Percentiles rank a stretch among this genome's conserved stretches.
Conservation (phyloP, 2,113 vertebrate genomes). For the Uria aalge region DNA sequence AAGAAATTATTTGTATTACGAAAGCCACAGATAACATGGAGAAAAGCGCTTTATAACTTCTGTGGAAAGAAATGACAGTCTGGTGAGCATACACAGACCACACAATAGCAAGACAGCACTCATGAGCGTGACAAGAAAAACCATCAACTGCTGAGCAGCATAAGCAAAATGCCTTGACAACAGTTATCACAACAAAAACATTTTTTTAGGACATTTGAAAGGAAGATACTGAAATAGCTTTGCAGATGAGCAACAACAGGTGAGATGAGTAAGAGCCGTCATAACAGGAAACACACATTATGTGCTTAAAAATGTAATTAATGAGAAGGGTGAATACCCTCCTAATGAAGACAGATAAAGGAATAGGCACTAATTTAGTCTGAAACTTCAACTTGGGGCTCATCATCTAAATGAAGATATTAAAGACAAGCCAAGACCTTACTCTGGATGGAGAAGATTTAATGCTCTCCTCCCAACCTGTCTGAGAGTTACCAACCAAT, state of each 20-base stretch:
- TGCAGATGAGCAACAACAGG: background rate
- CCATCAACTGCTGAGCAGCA: background rate
- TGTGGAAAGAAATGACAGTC: background rate
- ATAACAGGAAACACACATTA: background rate
- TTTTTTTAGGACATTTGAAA: background rate
- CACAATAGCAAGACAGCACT: background rate
- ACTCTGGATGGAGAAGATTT: background rate
- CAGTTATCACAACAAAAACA: background rate
- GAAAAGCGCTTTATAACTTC: background rate
- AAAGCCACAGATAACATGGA: background rate
- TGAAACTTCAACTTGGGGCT: background rate
- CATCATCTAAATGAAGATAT: background rate
- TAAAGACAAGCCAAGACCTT: background rate
- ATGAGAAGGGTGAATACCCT: background rate
- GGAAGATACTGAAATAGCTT: background rate
- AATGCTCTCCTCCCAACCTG: background rate
- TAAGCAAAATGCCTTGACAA: background rate
- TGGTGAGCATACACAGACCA: background rate
- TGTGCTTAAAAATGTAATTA: background rate
- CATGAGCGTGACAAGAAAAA: background rate
- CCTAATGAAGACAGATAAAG: background rate
- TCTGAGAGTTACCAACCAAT: background rate
- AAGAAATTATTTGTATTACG: background rate
- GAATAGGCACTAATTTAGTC: background rate
- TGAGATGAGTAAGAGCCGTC: background rate